phyloP scores from a whole-genome alignment of 2,888 invertebrate genomes.

The Dryobotodes eremita region DNA sequence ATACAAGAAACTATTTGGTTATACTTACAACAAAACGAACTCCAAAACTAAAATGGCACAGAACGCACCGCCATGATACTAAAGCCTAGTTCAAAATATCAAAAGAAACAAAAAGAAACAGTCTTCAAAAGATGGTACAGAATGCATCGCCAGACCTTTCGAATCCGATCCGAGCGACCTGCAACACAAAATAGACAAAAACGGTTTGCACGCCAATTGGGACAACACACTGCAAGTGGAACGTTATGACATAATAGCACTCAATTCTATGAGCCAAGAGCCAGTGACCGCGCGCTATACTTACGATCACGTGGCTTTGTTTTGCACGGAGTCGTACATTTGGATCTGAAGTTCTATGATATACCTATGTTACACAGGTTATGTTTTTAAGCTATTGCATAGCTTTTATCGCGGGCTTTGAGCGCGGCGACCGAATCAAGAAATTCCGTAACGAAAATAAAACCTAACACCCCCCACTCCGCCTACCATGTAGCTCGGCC shows the following conservation, averaged over 20 bases:
- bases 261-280: slow-evolving; percentile 49
- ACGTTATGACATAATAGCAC: slow-evolving; percentile 67
- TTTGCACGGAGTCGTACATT: slow-evolving; percentile 7
- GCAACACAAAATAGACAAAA: slow-evolving; percentile 64
- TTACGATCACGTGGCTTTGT: slow-evolving; percentile 38
- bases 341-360: neutral
- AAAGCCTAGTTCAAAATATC: slow-evolving; percentile 2
- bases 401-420: too few species aligned
- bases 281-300: slow-evolving; percentile 30
- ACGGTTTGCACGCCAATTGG: slow-evolving; percentile 59
- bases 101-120: too few species aligned
- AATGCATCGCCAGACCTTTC: slow-evolving; percentile 52
- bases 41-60: neutral
- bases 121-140: slow-evolving; percentile 31
- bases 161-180: slow-evolving; percentile 41
- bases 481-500: too few species aligned
- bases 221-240: slow-evolving; percentile 66
- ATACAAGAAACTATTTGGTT: neutral
- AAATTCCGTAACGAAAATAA: too few species aligned
- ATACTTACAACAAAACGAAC: neutral
- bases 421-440: too few species aligned
- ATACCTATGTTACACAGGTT: neutral
- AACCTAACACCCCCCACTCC: too few species aligned
- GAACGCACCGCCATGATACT: neutral
- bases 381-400: too few species aligned